These are phyloP conservation scores for Rosalia funebris DNA, from an alignment of 2,888 invertebrate genomes.

Conservation along the genomic window DNA sequence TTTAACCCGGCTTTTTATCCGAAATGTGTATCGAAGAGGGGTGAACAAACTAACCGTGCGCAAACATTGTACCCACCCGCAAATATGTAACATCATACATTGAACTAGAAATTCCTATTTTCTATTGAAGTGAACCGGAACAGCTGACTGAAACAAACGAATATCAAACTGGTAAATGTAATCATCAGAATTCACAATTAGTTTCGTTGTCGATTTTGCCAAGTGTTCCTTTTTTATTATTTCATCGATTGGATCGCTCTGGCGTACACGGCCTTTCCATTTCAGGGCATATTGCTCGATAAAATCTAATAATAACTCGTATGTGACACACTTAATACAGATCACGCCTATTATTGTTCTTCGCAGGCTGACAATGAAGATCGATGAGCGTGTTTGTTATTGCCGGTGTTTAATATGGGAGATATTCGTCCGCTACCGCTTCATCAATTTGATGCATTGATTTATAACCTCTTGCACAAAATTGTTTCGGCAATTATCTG, in stretches of 20 bases:
- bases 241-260: neutral
- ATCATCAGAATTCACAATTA: neutral
- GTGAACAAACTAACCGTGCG: no score
- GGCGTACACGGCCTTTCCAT: neutral
- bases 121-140: neutral
- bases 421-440: neutral
- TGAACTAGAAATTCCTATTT: neutral
- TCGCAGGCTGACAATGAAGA: neutral
- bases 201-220: neutral
- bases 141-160: neutral
- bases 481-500: neutral
- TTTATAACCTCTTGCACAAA: neutral
- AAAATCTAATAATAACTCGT: conserved; percentile 6
- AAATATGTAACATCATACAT: neutral
- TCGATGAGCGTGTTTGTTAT: neutral
- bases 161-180: neutral
- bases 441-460: neutral
- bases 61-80: no score
- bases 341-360: neutral
- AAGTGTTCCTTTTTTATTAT: conserved; percentile 3
- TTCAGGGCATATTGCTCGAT: neutral
- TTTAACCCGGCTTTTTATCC: no score
- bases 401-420: neutral
- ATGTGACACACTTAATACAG: no score
- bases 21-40: no score